A percentile compares a stretch with the other conserved stretches of the same genome.
Conservation (phyloP, 23 tunicate genomes). For the Ciona savignyi region DNA sequence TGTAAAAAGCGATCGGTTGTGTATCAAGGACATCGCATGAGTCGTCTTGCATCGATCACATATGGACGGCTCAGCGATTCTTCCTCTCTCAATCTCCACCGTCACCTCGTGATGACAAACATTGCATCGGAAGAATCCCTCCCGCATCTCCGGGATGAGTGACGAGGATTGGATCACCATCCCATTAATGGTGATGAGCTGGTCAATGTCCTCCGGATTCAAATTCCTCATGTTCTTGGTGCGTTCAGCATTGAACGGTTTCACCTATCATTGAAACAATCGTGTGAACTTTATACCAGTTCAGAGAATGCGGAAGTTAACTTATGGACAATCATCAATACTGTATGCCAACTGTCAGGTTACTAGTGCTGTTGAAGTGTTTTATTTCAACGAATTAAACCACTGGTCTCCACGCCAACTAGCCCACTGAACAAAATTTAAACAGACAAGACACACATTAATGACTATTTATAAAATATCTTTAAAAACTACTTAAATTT, state of each 20-base stretch:
- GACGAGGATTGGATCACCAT: conserved; percentile 92
- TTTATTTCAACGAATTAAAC: no score
- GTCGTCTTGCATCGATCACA: conserved; percentile 75
- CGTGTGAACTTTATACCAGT: no score
- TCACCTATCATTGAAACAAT: conserved; percentile 28
- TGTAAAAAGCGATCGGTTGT: conserved; percentile 84
- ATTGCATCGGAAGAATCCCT: conserved; percentile 91
- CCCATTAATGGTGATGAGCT: conserved; percentile 89
- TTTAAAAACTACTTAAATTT: no score
- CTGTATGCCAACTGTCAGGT: no score
- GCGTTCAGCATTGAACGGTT: conserved; percentile 93
- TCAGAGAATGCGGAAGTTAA: no score
- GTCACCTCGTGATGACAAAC: conserved; percentile 75
- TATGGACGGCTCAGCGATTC: conserved; percentile 76
- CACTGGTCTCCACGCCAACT: no score
- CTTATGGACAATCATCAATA: no score
- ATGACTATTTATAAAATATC: no score
- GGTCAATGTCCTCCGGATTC: conserved; percentile 95
- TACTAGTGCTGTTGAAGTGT: no score
- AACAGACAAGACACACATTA: no score
- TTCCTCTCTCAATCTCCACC: conserved; percentile 91
- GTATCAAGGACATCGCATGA: conserved; percentile 76
- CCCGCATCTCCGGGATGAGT: conserved; percentile 93
- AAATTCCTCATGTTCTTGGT: conserved; percentile 87
- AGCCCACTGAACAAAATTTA: no score